A percentile compares a stretch with the other conserved stretches of the same genome.
Evolutionary conservation across 1,140 invertebrate species (phyloP).

Genomic region (Drosophila kurseongensis): DNA sequence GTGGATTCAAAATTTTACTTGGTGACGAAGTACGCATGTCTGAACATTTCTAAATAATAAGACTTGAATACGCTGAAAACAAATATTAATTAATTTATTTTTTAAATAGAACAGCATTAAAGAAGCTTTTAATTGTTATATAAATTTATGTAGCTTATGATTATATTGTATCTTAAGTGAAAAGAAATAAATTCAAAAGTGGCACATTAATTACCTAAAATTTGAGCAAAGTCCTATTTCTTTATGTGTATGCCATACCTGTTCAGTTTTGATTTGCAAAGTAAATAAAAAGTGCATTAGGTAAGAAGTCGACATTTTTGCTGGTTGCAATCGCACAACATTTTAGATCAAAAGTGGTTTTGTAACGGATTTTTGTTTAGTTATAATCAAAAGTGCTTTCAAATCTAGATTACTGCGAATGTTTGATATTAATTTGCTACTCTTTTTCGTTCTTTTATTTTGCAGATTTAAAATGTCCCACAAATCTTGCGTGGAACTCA

Average conservation of each 20-base stretch:
- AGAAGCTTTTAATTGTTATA: too few relatives aligned
- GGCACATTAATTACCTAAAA: too few relatives aligned
- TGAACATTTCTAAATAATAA: conserved; percentile 3
- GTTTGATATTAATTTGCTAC: not conserved
- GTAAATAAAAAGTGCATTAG: conserved; percentile 34
- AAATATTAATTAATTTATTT: not conserved
- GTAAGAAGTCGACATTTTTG: conserved; percentile 15
- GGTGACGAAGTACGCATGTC: conserved; percentile 26
- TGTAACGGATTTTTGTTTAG: too few relatives aligned
- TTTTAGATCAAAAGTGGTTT: not conserved
- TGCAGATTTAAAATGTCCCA: conserved; percentile 60
- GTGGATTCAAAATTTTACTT: conserved; percentile 9
- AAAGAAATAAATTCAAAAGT: too few relatives aligned
- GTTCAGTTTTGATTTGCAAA: conserved; percentile 34
- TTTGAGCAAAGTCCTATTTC: not conserved
- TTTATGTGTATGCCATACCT: conserved; percentile 19
- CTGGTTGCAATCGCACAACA: not conserved
- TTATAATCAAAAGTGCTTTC: not conserved
- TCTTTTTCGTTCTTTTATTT: conserved; percentile 16
- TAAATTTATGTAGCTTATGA: too few relatives aligned
- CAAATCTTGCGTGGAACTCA: conserved; percentile 73
- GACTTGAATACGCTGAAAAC: conserved; percentile 10
- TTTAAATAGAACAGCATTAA: too few relatives aligned
- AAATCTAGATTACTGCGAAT: not conserved
- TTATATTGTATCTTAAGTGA: too few relatives aligned